phyloP scores from a whole-genome alignment of 2,888 invertebrate species.

The Noctua janthina region DNA sequence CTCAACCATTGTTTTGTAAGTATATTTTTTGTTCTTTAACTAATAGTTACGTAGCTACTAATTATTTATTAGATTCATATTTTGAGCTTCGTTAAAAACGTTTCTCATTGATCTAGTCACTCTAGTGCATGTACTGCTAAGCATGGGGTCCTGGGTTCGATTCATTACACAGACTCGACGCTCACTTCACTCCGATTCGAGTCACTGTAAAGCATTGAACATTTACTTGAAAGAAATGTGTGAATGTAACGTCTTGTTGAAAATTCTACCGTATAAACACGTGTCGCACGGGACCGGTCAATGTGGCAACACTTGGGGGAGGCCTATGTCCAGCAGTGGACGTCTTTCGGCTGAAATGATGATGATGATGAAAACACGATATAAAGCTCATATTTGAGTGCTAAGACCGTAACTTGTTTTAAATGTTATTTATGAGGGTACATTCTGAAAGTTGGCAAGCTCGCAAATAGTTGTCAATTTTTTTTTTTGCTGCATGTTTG shows the following conservation, averaged over 20 bases:
- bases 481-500: no score
- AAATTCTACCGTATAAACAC: no score
- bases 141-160: neutral
- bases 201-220: neutral
- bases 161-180: neutral
- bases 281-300: no score
- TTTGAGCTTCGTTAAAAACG: neutral
- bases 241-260: neutral
- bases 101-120: neutral
- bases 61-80: neutral
- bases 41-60: neutral
- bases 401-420: no score
- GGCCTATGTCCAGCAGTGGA: no score
- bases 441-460: no score
- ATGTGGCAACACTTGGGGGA: no score
- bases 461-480: no score
- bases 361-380: no score
- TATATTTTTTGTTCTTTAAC: slow-evolving; percentile 27
- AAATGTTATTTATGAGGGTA: no score
- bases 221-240: neutral
- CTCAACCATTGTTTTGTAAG: slow-evolving; percentile 50
- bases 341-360: no score
- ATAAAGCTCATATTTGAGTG: no score
- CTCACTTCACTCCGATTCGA: neutral
- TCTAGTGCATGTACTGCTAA: neutral